A percentile compares a stretch with the other conserved stretches of the same genome.
These are phyloP conservation scores for Cherax quadricarinatus DNA, from an alignment of 1,140 invertebrate species.

Conservation along the genomic window DNA sequence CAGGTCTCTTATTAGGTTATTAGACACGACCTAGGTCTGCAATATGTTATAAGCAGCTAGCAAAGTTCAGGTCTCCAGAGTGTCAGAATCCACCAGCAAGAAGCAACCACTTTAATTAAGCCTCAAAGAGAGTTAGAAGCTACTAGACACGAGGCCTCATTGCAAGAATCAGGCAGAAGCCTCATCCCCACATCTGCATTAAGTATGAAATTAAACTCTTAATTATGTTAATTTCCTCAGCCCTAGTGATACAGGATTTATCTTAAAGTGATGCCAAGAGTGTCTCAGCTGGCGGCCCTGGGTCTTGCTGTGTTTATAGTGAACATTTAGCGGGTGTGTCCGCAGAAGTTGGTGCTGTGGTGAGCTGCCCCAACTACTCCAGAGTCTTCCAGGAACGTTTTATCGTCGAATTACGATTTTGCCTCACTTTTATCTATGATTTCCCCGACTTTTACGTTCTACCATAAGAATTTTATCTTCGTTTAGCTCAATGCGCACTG, in stretches of 20 bases:
- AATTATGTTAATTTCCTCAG: neutral
- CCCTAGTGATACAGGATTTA: neutral
- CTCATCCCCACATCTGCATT: too few species aligned
- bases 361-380: neutral
- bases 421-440: constrained; percentile 17
- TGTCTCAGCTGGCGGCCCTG: neutral
- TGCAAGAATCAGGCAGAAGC: too few species aligned
- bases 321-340: neutral
- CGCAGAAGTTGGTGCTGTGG: neutral
- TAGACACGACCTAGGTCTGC: too few species aligned
- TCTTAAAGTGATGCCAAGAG: neutral
- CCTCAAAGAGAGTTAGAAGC: too few species aligned
- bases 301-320: neutral
- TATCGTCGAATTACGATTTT: constrained; percentile 28
- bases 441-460: constrained; percentile 24
- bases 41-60: too few species aligned
- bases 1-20: too few species aligned
- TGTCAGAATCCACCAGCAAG: too few species aligned
- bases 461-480: constrained; percentile 26
- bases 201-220: neutral
- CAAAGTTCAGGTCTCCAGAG: too few species aligned
- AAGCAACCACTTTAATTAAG: too few species aligned
- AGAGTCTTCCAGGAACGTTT: neutral
- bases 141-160: too few species aligned
- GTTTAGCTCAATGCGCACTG: neutral